Evolutionary conservation across 2,113 vertebrate genomes (phyloP).

Genomic region (Ptilorrhoa leucosticta): DNA sequence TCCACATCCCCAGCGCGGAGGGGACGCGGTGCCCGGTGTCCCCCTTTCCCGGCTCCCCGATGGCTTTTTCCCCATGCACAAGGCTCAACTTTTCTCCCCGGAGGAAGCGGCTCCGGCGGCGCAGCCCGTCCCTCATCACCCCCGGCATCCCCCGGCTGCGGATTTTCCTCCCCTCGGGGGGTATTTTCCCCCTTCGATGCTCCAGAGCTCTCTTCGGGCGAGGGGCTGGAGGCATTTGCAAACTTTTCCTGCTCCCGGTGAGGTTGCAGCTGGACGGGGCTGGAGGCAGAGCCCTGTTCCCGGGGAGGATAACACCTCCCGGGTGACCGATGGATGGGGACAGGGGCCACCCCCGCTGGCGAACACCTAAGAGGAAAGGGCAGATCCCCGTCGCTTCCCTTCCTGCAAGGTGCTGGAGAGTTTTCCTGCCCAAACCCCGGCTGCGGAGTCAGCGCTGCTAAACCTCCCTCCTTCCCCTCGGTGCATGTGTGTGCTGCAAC

Average conservation of each 20-base stretch:
- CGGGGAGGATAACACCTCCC: not conserved
- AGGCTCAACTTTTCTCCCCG: conserved; percentile 59
- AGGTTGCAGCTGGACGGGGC: not conserved
- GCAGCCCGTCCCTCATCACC: not conserved
- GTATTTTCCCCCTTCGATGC: not conserved
- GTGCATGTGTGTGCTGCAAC: not conserved
- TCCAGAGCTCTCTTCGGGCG: not conserved
- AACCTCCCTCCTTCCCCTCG: not conserved
- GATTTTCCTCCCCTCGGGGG: not conserved
- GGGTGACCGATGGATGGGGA: not conserved
- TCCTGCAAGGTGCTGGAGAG: not conserved
- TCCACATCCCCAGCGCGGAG: not conserved
- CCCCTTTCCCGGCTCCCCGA: not conserved
- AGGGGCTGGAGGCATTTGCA: conserved; percentile 11
- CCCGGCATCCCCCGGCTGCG: not conserved
- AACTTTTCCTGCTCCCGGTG: conserved; percentile 35
- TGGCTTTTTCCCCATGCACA: not conserved
- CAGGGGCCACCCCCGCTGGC: not conserved
- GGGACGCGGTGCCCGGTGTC: not conserved
- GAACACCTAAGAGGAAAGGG: not conserved
- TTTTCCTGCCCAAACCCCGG: not conserved
- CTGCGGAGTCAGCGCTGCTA: not conserved
- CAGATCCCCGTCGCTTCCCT: not conserved
- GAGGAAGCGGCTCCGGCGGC: not conserved
- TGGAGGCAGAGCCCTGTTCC: not conserved